These are phyloP conservation scores for Chionoecetes opilio DNA, from an alignment of 1,140 invertebrate species.

Conservation along the genomic window DNA sequence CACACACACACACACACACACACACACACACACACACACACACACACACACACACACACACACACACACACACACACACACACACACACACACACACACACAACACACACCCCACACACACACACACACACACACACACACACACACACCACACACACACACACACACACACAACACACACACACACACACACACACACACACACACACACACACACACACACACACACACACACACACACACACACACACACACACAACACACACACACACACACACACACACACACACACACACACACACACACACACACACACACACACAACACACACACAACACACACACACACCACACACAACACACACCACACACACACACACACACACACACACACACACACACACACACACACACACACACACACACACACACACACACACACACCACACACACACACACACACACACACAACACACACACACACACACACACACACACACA, in stretches of 20 bases:
- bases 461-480: too few species aligned
- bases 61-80: not conserved
- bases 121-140: too few species aligned
- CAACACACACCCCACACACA: too few species aligned
- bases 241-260: not conserved
- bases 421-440: slow-evolving; percentile 40
- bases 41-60: not conserved
- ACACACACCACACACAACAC: not conserved
- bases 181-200: slow-evolving; percentile 34
- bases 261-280: not conserved
- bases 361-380: too few species aligned
- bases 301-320: not conserved
- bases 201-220: too few species aligned
- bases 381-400: slow-evolving; percentile 30
- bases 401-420: slow-evolving; percentile 35
- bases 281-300: not conserved
- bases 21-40: not conserved
- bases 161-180: slow-evolving; percentile 40
- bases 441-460: not conserved
- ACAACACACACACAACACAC: not conserved
- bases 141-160: slow-evolving; percentile 29
- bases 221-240: not conserved
- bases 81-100: not conserved
- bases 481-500: not conserved
- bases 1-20: too few species aligned